phyloP scores from a whole-genome alignment of 2,797 vertebrate genomes.

The Acomys russatus region DNA sequence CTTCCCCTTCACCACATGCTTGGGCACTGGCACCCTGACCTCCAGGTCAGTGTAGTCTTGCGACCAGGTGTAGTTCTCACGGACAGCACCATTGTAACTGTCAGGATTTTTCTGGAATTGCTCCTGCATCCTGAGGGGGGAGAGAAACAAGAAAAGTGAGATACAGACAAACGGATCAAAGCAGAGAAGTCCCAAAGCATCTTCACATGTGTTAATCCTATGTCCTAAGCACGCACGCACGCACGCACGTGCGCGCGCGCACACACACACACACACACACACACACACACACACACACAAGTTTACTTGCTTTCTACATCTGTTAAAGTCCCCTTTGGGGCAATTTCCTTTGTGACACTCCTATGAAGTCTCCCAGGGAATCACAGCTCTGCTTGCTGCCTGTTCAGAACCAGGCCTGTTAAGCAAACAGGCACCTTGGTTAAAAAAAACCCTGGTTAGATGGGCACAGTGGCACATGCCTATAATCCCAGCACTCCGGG shows the following conservation, averaged over 20 bases:
- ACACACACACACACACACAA: no score
- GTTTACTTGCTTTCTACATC: neutral
- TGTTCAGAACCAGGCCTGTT: neutral
- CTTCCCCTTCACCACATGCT: constrained; percentile 93
- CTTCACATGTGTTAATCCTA: neutral
- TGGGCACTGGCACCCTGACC: constrained; percentile 94
- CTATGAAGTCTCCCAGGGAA: neutral
- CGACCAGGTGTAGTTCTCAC: constrained; percentile 97
- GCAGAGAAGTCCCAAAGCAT: neutral
- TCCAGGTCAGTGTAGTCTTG: constrained; percentile 98
- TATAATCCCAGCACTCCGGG: no score
- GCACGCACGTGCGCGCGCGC: neutral
- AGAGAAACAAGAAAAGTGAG: constrained; percentile 1
- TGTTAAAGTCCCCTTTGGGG: neutral
- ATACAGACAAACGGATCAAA: neutral
- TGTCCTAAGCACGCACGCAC: neutral
- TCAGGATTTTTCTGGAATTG: constrained; percentile 93
- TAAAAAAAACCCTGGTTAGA: neutral
- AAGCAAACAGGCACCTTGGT: neutral
- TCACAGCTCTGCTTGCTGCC: neutral
- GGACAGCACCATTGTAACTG: constrained; percentile 97
- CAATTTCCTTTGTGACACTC: constrained; percentile 39
- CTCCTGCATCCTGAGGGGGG: constrained; percentile 89
- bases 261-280: neutral
- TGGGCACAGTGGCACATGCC: no score